Base-by-base conservation (phyloP, 2,797 vertebrate genomes). In the Sebastes variabilis region DNA sequence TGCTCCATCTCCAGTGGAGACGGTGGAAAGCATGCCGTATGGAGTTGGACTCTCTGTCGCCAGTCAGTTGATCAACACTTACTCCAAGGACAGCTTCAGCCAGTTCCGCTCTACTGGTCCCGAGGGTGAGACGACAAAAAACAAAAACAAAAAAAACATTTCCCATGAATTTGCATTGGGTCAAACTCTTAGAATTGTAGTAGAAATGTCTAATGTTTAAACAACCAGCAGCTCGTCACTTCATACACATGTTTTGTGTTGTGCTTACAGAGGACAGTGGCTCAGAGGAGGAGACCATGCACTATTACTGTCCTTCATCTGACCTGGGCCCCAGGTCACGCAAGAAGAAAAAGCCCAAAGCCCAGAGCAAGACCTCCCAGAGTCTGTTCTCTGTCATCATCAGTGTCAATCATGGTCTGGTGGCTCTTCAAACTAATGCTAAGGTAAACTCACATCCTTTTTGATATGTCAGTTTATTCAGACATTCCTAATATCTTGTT, bases 1-100 rank as follows among this genome's bases (percentile, higher is more conserved):
- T 20, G 99, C 99, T 85, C 99, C 99, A 2, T 99, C 98, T 67
- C 99, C 99, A 12, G 98, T 99, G 79, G 99, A 99, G 94, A 99
- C 98, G 0, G 96, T 99, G 79, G 99, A 99, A 89, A 98, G 95
- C 88, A 96, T 99, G 94, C 97, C 98, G 0, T 99, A 97, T 1
- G 98, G 98, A 59, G 95, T 97, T 61, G 98, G 98, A 36, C 97
- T 99, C 6, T 99, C 98, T 10, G 98, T 99, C 52, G 99, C 98
- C 94, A 99, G 98, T 92, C 99, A 99, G 66, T 92, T 99, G 85
- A 99, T 99, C 92, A 98, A 97, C 90, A 98, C 98, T 38, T 99
- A 99, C 94, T 96, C 92, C 83, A 99, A 99, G 92, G 99, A 99
- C 83, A 97, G 96, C 91, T 98, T 97, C 92, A 97, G 95, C 90